Conservation (phyloP, 1,140 invertebrate species). For the Listronotus bonariensis region DNA sequence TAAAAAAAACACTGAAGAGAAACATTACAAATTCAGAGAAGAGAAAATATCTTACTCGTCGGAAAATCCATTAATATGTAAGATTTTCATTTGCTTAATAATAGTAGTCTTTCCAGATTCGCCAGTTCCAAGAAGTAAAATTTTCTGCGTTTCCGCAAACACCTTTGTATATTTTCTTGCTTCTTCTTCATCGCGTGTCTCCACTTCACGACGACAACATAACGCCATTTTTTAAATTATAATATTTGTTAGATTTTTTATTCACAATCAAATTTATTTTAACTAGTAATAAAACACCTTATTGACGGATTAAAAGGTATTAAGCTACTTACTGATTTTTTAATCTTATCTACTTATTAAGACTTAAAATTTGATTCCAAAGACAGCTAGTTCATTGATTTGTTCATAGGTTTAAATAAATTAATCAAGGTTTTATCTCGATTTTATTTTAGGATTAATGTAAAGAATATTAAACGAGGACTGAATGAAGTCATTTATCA, state of each 20-base stretch:
- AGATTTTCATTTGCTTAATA: slow-evolving; percentile 82
- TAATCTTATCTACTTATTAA: slow-evolving; percentile 3
- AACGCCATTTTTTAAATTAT: slow-evolving; percentile 21
- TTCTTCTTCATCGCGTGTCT: slow-evolving; percentile 13
- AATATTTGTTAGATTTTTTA: neutral
- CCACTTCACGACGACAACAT: slow-evolving; percentile 16
- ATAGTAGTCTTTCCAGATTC: slow-evolving; percentile 80
- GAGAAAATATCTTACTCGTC: slow-evolving; percentile 59
- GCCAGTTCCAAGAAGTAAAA: slow-evolving; percentile 69
- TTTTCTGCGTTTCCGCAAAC: slow-evolving; percentile 55
- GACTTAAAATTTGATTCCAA: neutral
- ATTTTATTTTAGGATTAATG: neutral
- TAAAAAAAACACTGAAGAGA: no score
- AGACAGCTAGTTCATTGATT: slow-evolving; percentile 1
- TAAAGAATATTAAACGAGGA: no score
- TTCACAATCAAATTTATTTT: slow-evolving; percentile 14
- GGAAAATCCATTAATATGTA: slow-evolving; percentile 73
- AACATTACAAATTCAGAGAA: no score
- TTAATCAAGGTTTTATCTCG: neutral
- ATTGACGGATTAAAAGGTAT: slow-evolving; percentile 9
- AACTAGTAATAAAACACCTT: neutral
- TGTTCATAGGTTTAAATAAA: slow-evolving; percentile 4
- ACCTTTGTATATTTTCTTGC: slow-evolving; percentile 38
- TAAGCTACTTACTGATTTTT: slow-evolving; percentile 3
- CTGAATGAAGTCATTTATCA: no score